Evolutionary conservation across 1,140 invertebrate genomes (phyloP), one percentile per base, ranked within the genome.

Genomic region (Caenorhabditis inopinata): DNA sequence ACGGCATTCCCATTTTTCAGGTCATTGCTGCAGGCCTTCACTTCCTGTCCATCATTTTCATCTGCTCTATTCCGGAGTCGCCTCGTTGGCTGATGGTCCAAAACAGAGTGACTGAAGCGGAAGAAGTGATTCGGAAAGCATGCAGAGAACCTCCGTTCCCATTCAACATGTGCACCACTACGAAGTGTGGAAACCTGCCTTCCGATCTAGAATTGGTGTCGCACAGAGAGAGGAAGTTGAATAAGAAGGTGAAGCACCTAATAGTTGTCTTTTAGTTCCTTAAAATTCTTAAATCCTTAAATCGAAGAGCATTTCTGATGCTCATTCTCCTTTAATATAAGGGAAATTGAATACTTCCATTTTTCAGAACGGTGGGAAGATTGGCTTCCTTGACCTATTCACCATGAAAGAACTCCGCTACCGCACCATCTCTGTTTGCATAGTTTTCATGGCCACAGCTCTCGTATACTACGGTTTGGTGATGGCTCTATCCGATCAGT

Each of bases 401-500:
- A 76, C 81, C 25, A 76, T 83, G 25, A 45, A 81, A 25, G 84
- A 79, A 9, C 73, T 88, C 0, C 82, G 81, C 18, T 68, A 85
- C 21, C 58, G 87, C 29, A 88, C 87, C 6, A 76, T 82, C 9
- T 80, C 89, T 11, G 82, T 88, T 45, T 87, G 85, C 51, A 78
- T 86, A 16, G 81, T 88, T 11, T 88, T 88, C 85, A 84, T 88
- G 53, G 86, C 86, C 21, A 88, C 87, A 27, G 86, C 86, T 45
- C 78, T 87, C 12, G 86, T 86, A 6, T 87, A 88, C 73, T 87
- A 87, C 68, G 86, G 86, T 5, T 74, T 88, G 23, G 86, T 88
- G 46, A 88, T 87, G 74, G 87, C 87, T 21, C 80, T 87, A 14
- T 88, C 87, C 1, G 86, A 87, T 78, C 87, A 87, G 76, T 87